Base-by-base conservation (phyloP, 2,888 invertebrate genomes). In the Callyntrura guangdongensis region DNA sequence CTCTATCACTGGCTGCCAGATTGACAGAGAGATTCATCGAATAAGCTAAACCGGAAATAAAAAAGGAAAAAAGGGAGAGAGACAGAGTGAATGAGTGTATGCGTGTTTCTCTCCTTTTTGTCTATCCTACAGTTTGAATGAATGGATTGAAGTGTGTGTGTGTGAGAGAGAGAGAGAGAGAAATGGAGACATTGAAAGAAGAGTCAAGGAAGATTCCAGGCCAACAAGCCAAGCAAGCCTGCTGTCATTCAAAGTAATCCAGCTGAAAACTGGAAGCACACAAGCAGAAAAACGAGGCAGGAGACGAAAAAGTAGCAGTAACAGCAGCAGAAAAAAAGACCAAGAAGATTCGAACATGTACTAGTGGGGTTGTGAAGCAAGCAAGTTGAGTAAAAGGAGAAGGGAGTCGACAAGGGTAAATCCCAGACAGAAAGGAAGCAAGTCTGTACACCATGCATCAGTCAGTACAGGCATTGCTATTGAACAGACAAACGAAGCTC, bases 171-270 rank as follows among this genome's bases (percentile, higher is more conserved):
- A 36, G 22, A 27, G 20, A 77, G 27, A 49, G 49, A 53, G 9
- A 56, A 59, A 59, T 14, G 17, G 36, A 56, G 79, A 79, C 79
- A 79, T 79, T 79, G 79, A 79, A 79, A 56, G 56, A 79, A 79
- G 17, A 86, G 49, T 47, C 69, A 64, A 79, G 64, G 67, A 82
- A 82, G 20, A 25, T 67, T 64, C 81, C 72, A 84, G 56, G 81
- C 90, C 84, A 90, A 79, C 90, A 90, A 90, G 90, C 86, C 89
- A 82, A 59, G 20, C 89, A 90, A 86, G 86, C 81, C 86, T 90
- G 59, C 90, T 86, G 90, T 86, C 90, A 90, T 86, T 90, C 90
- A 90, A 90, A 69, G 69, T 86, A 90, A 90, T 90, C 90, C 90
- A 90, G 86, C 86, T 82, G 82, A 90, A 90, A 90, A 89, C 85